phyloP scores from a whole-genome alignment of 2,113 vertebrate genomes.

The Crotophaga sulcirostris region DNA sequence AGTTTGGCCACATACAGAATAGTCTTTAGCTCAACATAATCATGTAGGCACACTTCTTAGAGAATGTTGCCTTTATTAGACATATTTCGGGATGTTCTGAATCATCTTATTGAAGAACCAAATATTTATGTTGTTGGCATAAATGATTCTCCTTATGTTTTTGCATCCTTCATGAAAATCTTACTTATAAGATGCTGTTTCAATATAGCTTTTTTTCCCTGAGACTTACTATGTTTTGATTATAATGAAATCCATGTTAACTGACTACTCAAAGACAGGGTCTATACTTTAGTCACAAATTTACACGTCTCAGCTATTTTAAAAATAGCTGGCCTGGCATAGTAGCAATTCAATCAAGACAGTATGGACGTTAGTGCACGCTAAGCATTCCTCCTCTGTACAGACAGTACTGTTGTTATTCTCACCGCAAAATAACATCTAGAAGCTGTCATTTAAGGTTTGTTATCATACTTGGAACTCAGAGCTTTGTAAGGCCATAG shows the following conservation, averaged over 20 bases:
- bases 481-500: not conserved
- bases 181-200: not conserved
- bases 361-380: not conserved
- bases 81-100: not conserved
- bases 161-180: not conserved
- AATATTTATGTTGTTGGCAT: not conserved
- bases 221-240: not conserved
- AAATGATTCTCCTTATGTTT: not conserved
- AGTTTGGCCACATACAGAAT: not conserved
- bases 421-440: not conserved
- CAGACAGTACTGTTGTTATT: not conserved
- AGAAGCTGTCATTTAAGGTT: not conserved
- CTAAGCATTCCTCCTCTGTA: slow-evolving; percentile 20
- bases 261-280: not conserved
- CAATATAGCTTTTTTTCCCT: not conserved
- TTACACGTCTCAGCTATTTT: slow-evolving; percentile 49
- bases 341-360: slow-evolving; percentile 25
- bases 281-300: slow-evolving; percentile 28
- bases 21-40: not conserved
- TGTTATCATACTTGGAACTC: not conserved
- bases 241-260: slow-evolving; percentile 26
- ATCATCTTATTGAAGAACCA: not conserved
- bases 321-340: not conserved
- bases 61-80: not conserved
- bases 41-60: not conserved